phyloP scores from a whole-genome alignment of 2,113 vertebrate species.

The Pseudopodoces humilis region DNA sequence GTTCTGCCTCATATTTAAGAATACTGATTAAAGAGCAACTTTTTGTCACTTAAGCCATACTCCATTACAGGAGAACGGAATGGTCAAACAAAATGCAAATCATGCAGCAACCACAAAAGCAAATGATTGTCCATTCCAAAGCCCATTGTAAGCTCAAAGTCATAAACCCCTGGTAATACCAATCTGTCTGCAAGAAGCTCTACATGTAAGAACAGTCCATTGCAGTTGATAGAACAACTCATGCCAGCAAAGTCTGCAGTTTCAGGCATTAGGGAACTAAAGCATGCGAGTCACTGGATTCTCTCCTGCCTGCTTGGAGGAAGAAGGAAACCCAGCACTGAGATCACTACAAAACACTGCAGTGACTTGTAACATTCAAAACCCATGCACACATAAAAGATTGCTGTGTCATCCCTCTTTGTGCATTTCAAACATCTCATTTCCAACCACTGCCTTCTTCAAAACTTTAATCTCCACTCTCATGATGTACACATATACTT shows the following conservation, averaged over 20 bases:
- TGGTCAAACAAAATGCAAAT: constrained; percentile 17
- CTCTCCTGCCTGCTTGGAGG: background rate
- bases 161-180: background rate
- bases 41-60: background rate
- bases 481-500: background rate
- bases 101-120: constrained; percentile 14
- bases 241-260: background rate
- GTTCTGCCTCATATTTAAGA: background rate
- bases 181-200: background rate
- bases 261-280: background rate
- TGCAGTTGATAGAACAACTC: background rate
- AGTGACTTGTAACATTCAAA: background rate
- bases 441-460: background rate
- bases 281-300: background rate
- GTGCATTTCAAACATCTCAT: background rate
- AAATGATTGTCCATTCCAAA: constrained; percentile 10
- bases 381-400: background rate
- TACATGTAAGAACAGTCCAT: background rate
- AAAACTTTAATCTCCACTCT: background rate
- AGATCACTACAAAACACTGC: constrained; percentile 15
- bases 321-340: constrained; percentile 11
- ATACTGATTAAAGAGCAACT: background rate
- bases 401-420: background rate
- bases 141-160: background rate
- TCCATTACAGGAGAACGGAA: constrained; percentile 18